Conservation (phyloP, 2,797 vertebrate species). For the Acomys russatus region DNA sequence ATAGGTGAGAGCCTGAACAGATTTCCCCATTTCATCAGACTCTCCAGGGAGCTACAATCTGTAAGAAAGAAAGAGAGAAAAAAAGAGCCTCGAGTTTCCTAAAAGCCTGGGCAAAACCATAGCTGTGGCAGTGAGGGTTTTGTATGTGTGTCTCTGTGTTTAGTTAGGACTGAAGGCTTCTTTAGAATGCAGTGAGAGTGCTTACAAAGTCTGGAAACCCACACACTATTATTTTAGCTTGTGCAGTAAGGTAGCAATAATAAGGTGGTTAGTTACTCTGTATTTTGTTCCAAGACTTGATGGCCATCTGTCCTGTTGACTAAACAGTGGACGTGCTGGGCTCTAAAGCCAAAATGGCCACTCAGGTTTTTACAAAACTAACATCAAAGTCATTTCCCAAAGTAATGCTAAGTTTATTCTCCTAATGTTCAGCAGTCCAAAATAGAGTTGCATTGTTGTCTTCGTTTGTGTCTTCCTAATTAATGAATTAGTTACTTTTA, state of each 20-base stretch:
- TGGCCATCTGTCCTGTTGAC: not conserved
- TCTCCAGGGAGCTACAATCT: not conserved
- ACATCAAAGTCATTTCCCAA: not conserved
- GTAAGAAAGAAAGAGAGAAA: not conserved
- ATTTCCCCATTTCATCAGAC: not conserved
- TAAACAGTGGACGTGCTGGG: not conserved
- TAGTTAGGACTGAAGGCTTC: not conserved
- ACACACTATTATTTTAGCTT: not conserved
- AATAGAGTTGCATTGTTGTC: conserved; percentile 13
- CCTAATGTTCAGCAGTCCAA: not conserved
- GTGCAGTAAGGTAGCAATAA: not conserved
- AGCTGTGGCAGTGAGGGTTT: not conserved
- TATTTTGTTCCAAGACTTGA: not conserved
- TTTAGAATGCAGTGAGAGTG: not conserved
- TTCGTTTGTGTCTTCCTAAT: not conserved
- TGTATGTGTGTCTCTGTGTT: not conserved
- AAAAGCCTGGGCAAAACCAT: not conserved
- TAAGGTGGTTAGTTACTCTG: not conserved
- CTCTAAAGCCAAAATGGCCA: not conserved
- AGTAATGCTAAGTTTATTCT: not conserved
- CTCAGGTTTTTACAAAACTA: conserved; percentile 21
- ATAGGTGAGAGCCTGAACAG: not conserved
- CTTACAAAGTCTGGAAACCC: not conserved
- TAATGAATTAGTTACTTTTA: conserved; percentile 18
- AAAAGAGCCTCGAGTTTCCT: conserved; percentile 6